phyloP scores from a whole-genome alignment of 2,113 vertebrate species.

The Laterallus jamaicensis region DNA sequence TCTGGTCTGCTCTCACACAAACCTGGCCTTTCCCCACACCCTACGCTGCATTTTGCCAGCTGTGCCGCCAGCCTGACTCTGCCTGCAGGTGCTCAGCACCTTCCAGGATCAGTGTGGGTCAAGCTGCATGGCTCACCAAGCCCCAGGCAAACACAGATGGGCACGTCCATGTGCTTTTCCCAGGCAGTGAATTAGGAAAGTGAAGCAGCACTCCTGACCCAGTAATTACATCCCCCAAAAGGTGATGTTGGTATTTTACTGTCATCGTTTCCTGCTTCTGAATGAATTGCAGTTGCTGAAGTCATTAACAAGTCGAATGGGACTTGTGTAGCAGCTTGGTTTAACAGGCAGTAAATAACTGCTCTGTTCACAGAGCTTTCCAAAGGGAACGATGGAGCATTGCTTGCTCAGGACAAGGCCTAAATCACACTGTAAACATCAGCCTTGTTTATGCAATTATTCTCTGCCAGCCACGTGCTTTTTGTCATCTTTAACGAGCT shows the following conservation, averaged over 20 bases:
- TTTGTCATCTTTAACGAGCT: not conserved
- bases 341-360: not conserved
- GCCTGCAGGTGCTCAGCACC: not conserved
- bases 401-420: not conserved
- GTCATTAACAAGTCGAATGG: not conserved
- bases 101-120: not conserved
- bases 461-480: not conserved
- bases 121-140: not conserved
- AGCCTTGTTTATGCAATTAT: not conserved
- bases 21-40: not conserved
- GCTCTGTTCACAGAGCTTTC: not conserved
- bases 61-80: accelerated
- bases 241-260: not conserved
- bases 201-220: not conserved
- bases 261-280: not conserved
- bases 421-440: not conserved
- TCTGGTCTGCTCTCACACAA: not conserved
- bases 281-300: not conserved
- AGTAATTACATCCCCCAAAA: not conserved
- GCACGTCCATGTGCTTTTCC: accelerated
- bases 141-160: accelerated
- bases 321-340: not conserved
- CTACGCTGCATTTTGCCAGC: not conserved
- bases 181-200: not conserved
- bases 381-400: not conserved